Evolutionary conservation across 2,888 invertebrate species (phyloP).

Genomic region (Drosophila suboccidentalis): DNA sequence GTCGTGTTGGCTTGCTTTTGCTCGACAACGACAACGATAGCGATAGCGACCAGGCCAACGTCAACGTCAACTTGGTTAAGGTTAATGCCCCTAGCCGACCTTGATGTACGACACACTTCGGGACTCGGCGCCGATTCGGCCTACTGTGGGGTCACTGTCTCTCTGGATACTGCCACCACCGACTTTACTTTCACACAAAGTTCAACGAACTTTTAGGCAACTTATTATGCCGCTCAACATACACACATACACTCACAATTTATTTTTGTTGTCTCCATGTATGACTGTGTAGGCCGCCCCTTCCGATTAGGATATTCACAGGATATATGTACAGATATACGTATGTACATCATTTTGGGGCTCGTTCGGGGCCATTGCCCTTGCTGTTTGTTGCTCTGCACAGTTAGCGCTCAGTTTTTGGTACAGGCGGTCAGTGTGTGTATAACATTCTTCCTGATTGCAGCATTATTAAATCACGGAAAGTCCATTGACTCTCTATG

Average conservation of each 20-base stretch:
- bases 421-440: slow-evolving; percentile 62
- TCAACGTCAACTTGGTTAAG: slow-evolving; percentile 77
- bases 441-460: slow-evolving; percentile 53
- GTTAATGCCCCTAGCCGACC: slow-evolving; percentile 85
- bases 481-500: slow-evolving; percentile 35
- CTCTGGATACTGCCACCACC: slow-evolving; percentile 31
- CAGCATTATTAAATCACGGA: slow-evolving; percentile 44
- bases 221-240: slow-evolving; percentile 56
- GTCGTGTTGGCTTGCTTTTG: slow-evolving; percentile 50
- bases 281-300: slow-evolving; percentile 20
- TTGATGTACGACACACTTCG: slow-evolving; percentile 80
- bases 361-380: slow-evolving; percentile 58
- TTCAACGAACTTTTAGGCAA: slow-evolving; percentile 76
- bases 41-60: slow-evolving; percentile 63
- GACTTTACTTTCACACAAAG: slow-evolving; percentile 69
- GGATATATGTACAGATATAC: slow-evolving; percentile 6
- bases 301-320: slow-evolving; percentile 34
- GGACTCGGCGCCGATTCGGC: slow-evolving; percentile 65
- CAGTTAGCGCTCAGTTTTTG: slow-evolving; percentile 56
- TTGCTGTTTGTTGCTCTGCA: slow-evolving; percentile 67
- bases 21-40: slow-evolving; percentile 12
- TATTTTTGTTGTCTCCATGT: slow-evolving; percentile 13
- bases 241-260: slow-evolving; percentile 12
- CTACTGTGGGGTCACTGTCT: slow-evolving; percentile 46
- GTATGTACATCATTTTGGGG: slow-evolving; percentile 53